Evolutionary conservation across 2,797 vertebrate species (phyloP), one percentile per base, ranked within the genome.

Genomic region (Sternarchorhynchus goeldii): DNA sequence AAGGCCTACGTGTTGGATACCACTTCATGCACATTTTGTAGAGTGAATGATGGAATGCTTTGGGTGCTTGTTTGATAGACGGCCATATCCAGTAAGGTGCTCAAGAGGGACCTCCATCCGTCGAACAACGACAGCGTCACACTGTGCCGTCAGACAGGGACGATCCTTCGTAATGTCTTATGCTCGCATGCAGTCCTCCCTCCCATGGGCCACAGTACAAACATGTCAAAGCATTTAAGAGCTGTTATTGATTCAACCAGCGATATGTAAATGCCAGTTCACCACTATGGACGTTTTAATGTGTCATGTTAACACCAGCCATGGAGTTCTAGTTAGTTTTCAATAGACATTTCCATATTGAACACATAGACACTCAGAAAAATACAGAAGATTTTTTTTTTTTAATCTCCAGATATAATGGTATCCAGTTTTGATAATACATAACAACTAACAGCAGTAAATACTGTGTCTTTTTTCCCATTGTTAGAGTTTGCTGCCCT

Each of bases 201-300:
- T 65, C 57, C 74, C 78, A 65, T 10, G 59, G 71, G 72, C 67
- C 66, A 70, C 64, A 75, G 73, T 77, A 78, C 70, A 81, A 80
- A 80, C 69, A 81, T 71, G 70, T 78, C 76, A 81, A 57, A 76
- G 67, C 78, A 77, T 83, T 81, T 82, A 81, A 68, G 50, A 74
- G 65, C 58, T 81, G 78, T 83, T 65, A 63, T n/a, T 75, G 58
- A 32, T 58, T 53, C 64, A 31, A 56, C 53, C 45, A 53, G 17
- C 68, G 16, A 72, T 73, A 59, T 73, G 58, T 81, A 39, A 72
- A 68, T 72, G 65, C 62, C 41, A 50, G n/a, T 36, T 50, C 72
- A 56, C 41, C 10, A 55, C 21, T 6, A 57, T 73, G 75, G 55
- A 55, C 20, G 70, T 12, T 57, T 8, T 55, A 55, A 76, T 69